Evolutionary conservation across 53 echinoderm and acorn worm species (phyloP).

Genomic region (Holothuria leucospilota): DNA sequence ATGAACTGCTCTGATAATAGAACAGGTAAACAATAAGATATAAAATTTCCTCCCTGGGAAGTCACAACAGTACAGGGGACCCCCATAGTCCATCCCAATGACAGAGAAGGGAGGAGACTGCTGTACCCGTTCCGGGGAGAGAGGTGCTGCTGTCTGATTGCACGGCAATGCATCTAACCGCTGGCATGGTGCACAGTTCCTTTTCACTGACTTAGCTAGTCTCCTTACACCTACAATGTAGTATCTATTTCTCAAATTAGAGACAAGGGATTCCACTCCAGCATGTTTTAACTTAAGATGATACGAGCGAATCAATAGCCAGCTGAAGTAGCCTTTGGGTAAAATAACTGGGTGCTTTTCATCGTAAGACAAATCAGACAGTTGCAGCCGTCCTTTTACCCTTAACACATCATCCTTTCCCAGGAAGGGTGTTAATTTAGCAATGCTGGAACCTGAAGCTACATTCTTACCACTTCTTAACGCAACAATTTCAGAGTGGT

Average conservation of each 20-base stretch:
- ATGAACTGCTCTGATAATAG: no score
- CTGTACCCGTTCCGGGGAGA: not conserved
- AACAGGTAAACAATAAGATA: no score
- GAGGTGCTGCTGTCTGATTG: slow-evolving; percentile 25
- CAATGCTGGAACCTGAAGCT: not conserved
- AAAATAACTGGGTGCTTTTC: not conserved
- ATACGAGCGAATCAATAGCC: not conserved
- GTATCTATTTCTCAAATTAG: not conserved
- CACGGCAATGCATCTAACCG: not conserved
- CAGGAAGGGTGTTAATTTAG: not conserved
- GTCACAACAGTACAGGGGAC: not conserved
- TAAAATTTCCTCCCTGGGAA: no score
- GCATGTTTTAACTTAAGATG: not conserved
- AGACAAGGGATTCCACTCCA: not conserved
- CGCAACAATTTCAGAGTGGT: no score
- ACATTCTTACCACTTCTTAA: no score
- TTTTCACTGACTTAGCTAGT: not conserved
- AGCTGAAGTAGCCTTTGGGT: not conserved
- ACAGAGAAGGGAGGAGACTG: slow-evolving; percentile 10
- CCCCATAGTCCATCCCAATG: slow-evolving; percentile 8
- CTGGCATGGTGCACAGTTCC: not conserved
- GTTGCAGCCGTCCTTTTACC: not conserved
- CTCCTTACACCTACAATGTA: not conserved
- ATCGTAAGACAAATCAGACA: not conserved
- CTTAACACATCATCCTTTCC: not conserved